Percentiles rank a stretch among this genome's conserved stretches.
Evolutionary conservation across 2,113 vertebrate species (phyloP).

Genomic region (Clupea harengus): DNA sequence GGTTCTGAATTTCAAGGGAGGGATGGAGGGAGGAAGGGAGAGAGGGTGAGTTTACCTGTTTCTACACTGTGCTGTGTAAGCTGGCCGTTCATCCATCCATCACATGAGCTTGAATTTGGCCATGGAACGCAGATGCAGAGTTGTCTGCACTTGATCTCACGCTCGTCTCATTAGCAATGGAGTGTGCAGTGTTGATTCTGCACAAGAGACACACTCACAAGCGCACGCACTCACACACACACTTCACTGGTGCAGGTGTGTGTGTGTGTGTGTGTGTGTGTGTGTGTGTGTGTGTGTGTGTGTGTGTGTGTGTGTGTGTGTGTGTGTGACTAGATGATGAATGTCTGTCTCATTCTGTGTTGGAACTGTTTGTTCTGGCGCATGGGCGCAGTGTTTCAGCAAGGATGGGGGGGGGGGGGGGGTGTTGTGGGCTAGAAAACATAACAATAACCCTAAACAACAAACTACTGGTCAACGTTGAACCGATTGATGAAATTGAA

Average conservation of each 20-base stretch:
- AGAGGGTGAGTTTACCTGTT: background rate
- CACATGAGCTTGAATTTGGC: slow-evolving; percentile 18
- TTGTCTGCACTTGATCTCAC: background rate
- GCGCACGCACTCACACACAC: too few species aligned
- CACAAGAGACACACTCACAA: background rate
- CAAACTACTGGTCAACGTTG: too few species aligned
- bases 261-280: background rate
- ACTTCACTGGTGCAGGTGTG: too few species aligned
- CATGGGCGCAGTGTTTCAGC: too few species aligned
- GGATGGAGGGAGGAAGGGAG: background rate
- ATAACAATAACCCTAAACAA: too few species aligned
- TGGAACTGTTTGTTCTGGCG: background rate
- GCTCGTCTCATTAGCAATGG: slow-evolving; percentile 18
- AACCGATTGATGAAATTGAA: too few species aligned
- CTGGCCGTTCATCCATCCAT: slow-evolving; percentile 24
- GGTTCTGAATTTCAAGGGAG: background rate
- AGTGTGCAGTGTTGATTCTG: slow-evolving; percentile 13
- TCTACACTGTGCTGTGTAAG: background rate
- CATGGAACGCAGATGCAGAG: background rate
- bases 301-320: background rate
- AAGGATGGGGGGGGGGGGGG: too few species aligned
- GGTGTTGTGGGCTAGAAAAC: too few species aligned
- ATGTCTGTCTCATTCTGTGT: background rate
- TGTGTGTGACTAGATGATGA: background rate
- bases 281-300: too few species aligned